Evolutionary conservation across 2,888 invertebrate genomes (phyloP).

Genomic region (Megalurothrips usitatus): DNA sequence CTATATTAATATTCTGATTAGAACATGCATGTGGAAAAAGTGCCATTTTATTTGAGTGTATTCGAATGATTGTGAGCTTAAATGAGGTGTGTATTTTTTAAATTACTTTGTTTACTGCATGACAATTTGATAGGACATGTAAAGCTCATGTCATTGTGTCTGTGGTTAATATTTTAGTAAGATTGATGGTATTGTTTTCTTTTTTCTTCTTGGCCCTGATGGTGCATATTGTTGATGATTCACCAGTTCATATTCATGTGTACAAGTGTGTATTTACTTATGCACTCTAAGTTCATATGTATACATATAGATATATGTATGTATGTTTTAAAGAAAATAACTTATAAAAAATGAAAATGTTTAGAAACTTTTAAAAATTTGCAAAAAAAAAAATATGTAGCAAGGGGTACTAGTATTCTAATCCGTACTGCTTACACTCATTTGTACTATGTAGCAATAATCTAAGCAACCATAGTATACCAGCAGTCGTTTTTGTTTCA

Average conservation of each 20-base stretch:
- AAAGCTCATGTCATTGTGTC: neutral
- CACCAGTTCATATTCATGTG: conserved; percentile 3
- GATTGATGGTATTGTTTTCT: neutral
- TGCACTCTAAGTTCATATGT: neutral
- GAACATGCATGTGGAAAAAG: neutral
- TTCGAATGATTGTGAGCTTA: neutral
- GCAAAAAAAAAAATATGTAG: conserved; percentile 2
- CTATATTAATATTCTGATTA: neutral
- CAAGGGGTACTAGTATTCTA: conserved; percentile 7
- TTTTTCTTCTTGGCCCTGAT: neutral
- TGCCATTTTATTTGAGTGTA: conserved; percentile 20
- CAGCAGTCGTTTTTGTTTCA: no score
- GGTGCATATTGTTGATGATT: neutral
- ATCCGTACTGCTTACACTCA: conserved; percentile 23
- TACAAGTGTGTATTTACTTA: neutral
- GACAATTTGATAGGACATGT: neutral
- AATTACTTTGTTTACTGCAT: conserved; percentile 4
- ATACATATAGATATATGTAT: neutral
- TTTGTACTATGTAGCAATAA: neutral
- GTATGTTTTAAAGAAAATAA: neutral
- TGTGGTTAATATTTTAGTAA: neutral
- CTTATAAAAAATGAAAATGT: neutral
- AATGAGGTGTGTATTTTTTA: conserved; percentile 4
- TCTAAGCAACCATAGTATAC: neutral
- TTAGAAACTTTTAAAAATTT: neutral